Evolutionary conservation across 2,888 invertebrate species (phyloP).

Genomic region (Lasioglossum leucozonium): DNA sequence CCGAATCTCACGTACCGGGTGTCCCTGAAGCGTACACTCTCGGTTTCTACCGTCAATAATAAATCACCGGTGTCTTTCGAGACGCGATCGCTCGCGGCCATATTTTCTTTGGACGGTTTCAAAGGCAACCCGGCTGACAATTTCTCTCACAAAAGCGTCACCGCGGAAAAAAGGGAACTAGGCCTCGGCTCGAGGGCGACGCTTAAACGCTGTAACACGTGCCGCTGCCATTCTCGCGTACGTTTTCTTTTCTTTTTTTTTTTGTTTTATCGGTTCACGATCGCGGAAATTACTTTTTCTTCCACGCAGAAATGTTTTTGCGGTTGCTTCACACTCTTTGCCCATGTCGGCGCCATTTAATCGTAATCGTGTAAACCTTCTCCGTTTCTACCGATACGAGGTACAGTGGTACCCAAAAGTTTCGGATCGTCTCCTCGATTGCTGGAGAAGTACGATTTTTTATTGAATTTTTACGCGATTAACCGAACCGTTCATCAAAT

Average conservation of each 20-base stretch:
- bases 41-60: conserved; percentile 18
- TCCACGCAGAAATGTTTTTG: background rate
- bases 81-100: conserved; percentile 8
- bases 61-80: conserved; percentile 19
- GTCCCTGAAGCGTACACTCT: background rate
- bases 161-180: conserved; percentile 44
- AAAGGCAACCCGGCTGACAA: conserved; percentile 28
- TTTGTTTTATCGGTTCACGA: background rate
- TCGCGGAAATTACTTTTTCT: conserved; percentile 4
- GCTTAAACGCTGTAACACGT: conserved; percentile 31
- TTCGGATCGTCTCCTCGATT: background rate
- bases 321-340: background rate
- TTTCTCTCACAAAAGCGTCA: conserved; percentile 31
- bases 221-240: background rate
- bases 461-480: background rate
- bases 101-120: conserved; percentile 17
- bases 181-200: conserved; percentile 46
- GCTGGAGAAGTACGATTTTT: background rate
- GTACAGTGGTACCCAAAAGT: background rate
- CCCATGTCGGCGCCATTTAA: background rate
- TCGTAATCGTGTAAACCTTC: conserved; percentile 3
- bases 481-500: too few relatives aligned
- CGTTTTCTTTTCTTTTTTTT: background rate
- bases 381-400: background rate
- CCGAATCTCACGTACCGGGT: background rate